Percentiles rank a stretch among this genome's conserved stretches.
phyloP scores from a whole-genome alignment of 1,140 invertebrate species.

The Olivierus martensii region DNA sequence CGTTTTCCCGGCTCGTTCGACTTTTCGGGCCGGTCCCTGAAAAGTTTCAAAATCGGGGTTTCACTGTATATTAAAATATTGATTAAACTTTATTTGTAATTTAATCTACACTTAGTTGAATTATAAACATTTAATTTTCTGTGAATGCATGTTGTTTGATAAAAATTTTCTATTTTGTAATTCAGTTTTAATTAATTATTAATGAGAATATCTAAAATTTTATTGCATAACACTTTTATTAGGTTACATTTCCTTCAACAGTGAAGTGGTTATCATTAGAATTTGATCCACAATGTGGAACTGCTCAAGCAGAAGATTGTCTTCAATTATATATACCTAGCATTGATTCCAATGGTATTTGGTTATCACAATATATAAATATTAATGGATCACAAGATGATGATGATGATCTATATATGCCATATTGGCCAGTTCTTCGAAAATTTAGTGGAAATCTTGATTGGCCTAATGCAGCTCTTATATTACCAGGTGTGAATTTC shows the following conservation, averaged over 20 bases:
- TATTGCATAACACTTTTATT: no score
- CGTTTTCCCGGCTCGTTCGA: no score
- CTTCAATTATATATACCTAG: conserved; percentile 72
- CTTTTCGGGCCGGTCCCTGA: no score
- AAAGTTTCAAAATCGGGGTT: no score
- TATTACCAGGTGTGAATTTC: conserved; percentile 45
- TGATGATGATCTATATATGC: conserved; percentile 23
- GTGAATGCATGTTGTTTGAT: no score
- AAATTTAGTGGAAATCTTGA: conserved; percentile 53
- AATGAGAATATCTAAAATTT: no score
- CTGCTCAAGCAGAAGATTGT: conserved; percentile 84
- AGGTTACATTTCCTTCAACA: conserved; percentile 70
- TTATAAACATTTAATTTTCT: no score
- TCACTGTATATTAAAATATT: no score
- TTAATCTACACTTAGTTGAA: no score
- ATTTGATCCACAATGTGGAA: conserved; percentile 83
- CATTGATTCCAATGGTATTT: not conserved
- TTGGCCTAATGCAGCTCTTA: conserved; percentile 73
- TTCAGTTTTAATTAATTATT: no score
- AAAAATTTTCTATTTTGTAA: no score
- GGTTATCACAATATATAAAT: conserved; percentile 5
- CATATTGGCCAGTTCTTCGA: conserved; percentile 54
- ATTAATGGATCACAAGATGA: conserved; percentile 19
- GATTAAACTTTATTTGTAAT: no score
- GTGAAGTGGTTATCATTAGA: conserved; percentile 87